Conservation (phyloP, 2,888 invertebrate species). For the Timema podura region DNA sequence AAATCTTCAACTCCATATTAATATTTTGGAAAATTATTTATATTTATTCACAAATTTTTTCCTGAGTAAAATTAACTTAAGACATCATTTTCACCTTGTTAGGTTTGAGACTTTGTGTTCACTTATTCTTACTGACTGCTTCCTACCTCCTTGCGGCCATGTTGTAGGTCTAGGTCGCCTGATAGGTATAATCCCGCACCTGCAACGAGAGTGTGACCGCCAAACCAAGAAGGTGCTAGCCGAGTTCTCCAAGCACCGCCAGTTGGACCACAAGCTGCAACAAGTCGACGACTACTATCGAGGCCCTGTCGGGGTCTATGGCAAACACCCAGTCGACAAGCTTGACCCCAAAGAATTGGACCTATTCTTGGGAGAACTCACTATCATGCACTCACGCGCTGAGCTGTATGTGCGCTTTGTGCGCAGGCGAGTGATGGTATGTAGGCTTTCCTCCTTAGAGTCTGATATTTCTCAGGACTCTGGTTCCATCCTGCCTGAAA, state of each 20-base stretch:
- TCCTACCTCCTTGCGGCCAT: too few relatives aligned
- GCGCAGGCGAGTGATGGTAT: constrained; percentile 66
- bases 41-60: too few relatives aligned
- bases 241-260: constrained; percentile 69
- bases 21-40: too few relatives aligned
- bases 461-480: too few relatives aligned
- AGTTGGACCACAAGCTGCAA: constrained; percentile 57
- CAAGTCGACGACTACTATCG: constrained; percentile 58
- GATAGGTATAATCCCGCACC: constrained; percentile 62
- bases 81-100: too few relatives aligned
- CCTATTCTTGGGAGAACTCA: constrained; percentile 82
- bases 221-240: constrained; percentile 59
- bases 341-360: constrained; percentile 54
- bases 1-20: too few relatives aligned
- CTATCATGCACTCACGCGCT: constrained; percentile 84
- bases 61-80: too few relatives aligned
- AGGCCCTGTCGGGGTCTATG: constrained; percentile 7
- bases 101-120: too few relatives aligned
- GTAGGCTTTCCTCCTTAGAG: constrained; percentile 26
- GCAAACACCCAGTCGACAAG: constrained; percentile 24
- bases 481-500: too few relatives aligned
- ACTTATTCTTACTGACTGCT: too few relatives aligned
- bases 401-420: constrained; percentile 89
- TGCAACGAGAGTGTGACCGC: constrained; percentile 77
- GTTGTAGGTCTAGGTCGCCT: constrained; percentile 62